phyloP scores from a whole-genome alignment of 2,113 vertebrate species.

The Pachyramphus minor region DNA sequence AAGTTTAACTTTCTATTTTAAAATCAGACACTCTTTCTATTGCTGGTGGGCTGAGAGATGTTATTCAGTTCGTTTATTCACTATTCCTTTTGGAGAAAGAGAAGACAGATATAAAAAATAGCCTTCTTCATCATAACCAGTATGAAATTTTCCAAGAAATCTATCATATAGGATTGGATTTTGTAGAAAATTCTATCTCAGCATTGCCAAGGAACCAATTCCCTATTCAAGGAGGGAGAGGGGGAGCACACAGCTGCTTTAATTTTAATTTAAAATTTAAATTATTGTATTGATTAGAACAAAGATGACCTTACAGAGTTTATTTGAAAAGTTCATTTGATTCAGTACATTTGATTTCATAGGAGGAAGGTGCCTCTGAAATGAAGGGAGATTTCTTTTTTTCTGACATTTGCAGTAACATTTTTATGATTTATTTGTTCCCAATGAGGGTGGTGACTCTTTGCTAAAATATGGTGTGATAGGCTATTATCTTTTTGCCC shows the following conservation, averaged over 20 bases:
- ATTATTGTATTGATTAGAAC: not conserved
- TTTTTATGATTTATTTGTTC: not conserved
- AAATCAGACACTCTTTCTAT: not conserved
- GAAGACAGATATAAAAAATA: not conserved
- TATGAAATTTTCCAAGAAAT: not conserved
- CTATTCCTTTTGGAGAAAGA: not conserved
- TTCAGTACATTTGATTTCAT: not conserved
- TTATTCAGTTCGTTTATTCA: not conserved
- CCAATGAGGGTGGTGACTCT: not conserved
- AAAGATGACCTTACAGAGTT: not conserved
- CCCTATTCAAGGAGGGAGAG: not conserved
- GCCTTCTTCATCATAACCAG: not conserved
- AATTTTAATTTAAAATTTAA: not conserved
- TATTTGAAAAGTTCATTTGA: not conserved
- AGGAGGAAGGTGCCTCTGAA: not conserved
- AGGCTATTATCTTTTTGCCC: not conserved
- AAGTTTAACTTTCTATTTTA: not conserved
- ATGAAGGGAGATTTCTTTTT: not conserved
- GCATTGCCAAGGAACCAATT: not conserved
- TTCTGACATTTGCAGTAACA: not conserved
- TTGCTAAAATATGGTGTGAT: not conserved
- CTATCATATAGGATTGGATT: not conserved
- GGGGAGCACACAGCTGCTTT: not conserved
- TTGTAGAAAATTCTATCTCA: not conserved
- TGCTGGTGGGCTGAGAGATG: not conserved